Evolutionary conservation across 2,888 invertebrate species (phyloP), one percentile per base, ranked within the genome.

Genomic region (Dimorphilus gyrociliatus): DNA sequence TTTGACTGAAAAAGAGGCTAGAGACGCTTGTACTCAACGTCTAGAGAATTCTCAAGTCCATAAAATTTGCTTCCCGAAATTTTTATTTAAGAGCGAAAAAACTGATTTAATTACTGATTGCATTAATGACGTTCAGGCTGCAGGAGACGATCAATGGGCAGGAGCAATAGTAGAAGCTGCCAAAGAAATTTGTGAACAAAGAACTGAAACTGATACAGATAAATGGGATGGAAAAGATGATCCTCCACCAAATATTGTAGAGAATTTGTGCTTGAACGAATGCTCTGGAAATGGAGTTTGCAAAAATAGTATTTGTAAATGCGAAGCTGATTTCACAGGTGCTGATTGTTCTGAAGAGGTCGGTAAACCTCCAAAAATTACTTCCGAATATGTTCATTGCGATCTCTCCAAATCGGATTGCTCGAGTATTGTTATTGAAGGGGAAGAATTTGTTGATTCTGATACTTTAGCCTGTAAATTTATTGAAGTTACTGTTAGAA

Each of bases 321-420:
- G 47, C 32, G 24, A 31, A 6, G 19, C 30, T 18, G 39, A 34
- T 2, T 47, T 34, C 23, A 32, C 31, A 14, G 44, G 44, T 14
- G 29, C 39, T 5, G 48, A 49, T 37, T 53, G 53, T 35, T 41
- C 44, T 19, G 21, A 48, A 4, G 27, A 36, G 4, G 28, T 32
- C 4, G 29, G 13, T n/a, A 31, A 24, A 8, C 30, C 41, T n/a
- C 50, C 51, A 5, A 26, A 5, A 42, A 32, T 29, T 32, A 19
- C 42, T 3, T 15, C 23, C 3, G 27, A 41, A 12, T 32, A 26
- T 8, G 32, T 32, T n/a, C 23, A 27, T 12, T 46, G 45, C 30
- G 41, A 46, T 32, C 25, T 33, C 4, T 25, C 34, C 6, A 17
- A 25, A 1, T 23, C 25, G 16, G 23, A 25, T 8, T 43, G 44